Evolutionary conservation across 2,113 vertebrate genomes (phyloP).

Genomic region (Oncorhynchus clarkii): DNA sequence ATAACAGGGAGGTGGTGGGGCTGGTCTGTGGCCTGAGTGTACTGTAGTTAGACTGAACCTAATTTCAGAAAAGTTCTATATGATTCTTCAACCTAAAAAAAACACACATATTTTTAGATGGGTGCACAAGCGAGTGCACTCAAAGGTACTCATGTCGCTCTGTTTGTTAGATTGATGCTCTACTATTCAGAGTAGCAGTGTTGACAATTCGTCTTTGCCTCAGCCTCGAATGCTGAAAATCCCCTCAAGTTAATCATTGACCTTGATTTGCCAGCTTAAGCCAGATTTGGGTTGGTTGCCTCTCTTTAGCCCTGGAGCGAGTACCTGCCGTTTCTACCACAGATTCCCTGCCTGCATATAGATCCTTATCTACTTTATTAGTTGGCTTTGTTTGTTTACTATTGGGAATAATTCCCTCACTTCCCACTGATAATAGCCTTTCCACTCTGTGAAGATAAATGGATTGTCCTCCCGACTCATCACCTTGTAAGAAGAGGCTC

Average conservation of each 20-base stretch:
- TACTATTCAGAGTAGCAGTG: not conserved
- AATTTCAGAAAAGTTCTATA: too few species aligned
- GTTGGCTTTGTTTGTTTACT: conserved; percentile 51
- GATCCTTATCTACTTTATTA: conserved; percentile 40
- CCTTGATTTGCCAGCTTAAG: conserved; percentile 9
- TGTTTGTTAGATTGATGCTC: too few species aligned
- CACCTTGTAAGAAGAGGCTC: not conserved
- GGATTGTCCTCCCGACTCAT: conserved; percentile 49
- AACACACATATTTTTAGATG: too few species aligned
- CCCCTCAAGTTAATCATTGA: not conserved
- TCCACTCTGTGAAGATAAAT: conserved; percentile 63
- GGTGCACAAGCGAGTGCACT: too few species aligned
- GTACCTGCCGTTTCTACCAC: not conserved
- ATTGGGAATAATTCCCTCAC: conserved; percentile 38
- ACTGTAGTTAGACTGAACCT: too few species aligned
- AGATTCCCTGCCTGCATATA: not conserved
- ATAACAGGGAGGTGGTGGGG: conserved; percentile 21
- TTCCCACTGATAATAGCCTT: conserved; percentile 62
- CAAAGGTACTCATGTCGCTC: too few species aligned
- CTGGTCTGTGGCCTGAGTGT: conserved; percentile 2
- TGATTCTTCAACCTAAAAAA: too few species aligned
- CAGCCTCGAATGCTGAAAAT: not conserved
- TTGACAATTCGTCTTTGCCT: not conserved
- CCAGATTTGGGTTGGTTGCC: not conserved
- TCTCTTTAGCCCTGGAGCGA: not conserved